Conservation (phyloP, 2,113 vertebrate genomes). For the Euleptes europaea region DNA sequence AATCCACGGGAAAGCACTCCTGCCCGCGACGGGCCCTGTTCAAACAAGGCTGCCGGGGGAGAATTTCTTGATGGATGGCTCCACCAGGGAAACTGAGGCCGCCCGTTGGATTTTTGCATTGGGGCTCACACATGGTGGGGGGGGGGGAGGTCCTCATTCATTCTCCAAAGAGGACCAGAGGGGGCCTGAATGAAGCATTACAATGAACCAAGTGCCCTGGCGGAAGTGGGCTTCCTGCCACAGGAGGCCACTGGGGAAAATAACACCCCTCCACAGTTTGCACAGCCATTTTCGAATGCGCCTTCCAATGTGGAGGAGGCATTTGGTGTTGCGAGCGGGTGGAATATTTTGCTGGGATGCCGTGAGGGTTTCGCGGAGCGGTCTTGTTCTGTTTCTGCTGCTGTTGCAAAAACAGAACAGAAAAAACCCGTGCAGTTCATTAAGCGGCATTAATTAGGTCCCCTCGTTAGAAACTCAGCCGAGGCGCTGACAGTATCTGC, state of each 20-base stretch:
- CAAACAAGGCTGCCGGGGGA: too few relatives aligned
- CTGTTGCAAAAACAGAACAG: not conserved
- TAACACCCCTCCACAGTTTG: constrained; percentile 57
- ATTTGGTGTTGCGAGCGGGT: rapidly evolving
- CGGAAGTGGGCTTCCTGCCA: not conserved
- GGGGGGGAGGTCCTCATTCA: constrained; percentile 51
- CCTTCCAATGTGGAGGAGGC: not conserved
- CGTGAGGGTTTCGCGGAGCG: not conserved
- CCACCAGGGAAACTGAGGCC: too few relatives aligned
- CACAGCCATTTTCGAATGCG: constrained; percentile 44
- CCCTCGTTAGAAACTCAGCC: not conserved
- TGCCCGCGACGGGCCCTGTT: too few relatives aligned
- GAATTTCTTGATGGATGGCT: too few relatives aligned
- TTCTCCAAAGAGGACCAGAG: constrained; percentile 57
- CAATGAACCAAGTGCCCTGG: constrained; percentile 31
- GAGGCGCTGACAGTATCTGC: not conserved
- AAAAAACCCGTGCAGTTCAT: not conserved
- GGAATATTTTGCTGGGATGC: rapidly evolving
- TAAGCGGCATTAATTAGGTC: not conserved
- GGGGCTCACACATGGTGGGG: too few relatives aligned
- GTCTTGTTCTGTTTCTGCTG: not conserved
- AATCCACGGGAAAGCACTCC: too few relatives aligned
- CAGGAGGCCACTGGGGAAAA: constrained; percentile 54
- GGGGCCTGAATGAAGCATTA: constrained; percentile 68
- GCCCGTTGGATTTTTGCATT: not conserved